Base-by-base conservation (phyloP, 2,888 invertebrate genomes). In the Neuroscelio doddi region DNA sequence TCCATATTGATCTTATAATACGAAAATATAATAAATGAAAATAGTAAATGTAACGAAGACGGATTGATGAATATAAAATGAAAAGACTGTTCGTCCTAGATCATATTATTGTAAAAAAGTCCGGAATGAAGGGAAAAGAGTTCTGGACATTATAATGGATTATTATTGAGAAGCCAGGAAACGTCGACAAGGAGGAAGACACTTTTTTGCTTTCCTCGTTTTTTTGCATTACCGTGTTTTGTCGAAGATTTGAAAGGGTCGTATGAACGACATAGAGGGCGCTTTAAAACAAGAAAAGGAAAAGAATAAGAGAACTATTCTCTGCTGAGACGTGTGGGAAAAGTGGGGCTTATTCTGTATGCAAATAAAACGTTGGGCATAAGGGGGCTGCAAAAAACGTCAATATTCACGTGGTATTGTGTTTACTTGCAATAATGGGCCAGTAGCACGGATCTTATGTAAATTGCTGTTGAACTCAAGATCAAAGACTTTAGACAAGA, bases 361-460 rank as follows among this genome's bases (percentile, higher is more conserved):
- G 78, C 78, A 78, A 78, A 78, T 78, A 67, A 66, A 63, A 62
- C 62, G 68, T 61, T 67, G 68, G 69, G 69, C 58, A 62, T 39
- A 36, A 36, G 15, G 36, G n/a, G 14, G 36, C 15, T 50, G 46
- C 26, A 34, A 30, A 58, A 56, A 52, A 55, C 49, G 69, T 64
- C 70, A 73, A 73, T 69, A 72, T 77, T 69, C 65, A 69, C 66
- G 67, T 69, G 69, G 68, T 70, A 78, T 77, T 76, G 75, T 77
- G 65, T 58, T 64, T 45, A 57, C 45, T 57, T 55, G 55, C 63
- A 51, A 72, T 70, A 74, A 75, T 73, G 65, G 76, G 69, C 71
- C 72, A 74, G 70, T 72, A 72, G 74, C 71, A 72, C 73, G 67
- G 68, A 77, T 76, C 75, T 74, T 76, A 76, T 78, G 76, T 72